Evolutionary conservation across 2,113 vertebrate genomes (phyloP), one percentile per base, ranked within the genome.

Genomic region (Leptocoma aspasia): DNA sequence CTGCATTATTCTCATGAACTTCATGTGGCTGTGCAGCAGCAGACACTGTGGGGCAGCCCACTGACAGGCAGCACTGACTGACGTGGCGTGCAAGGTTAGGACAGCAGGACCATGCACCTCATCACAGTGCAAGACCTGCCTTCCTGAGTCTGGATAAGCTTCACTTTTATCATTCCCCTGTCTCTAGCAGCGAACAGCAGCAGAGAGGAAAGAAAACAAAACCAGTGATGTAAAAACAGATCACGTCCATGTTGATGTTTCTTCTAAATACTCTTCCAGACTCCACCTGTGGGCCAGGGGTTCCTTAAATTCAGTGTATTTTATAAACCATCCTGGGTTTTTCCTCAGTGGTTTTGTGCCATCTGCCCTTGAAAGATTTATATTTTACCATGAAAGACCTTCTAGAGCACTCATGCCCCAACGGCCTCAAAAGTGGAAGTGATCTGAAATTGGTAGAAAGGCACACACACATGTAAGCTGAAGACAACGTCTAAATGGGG

Each of bases 1-100:
- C 27, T 50, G 28, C 44, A 24, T 3, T 15, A 1, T 39, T 23
- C 19, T 23, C 18, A 16, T 0, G 2, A 7, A 27, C 10, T 15
- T 39, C 52, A 28, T 0, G 0, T 7, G 47, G 17, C 0, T 56
- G 15, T 6, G 20, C 4, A 42, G 6, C 31, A 39, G 27, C 37
- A 39, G 35, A 37, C 3, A 4, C 12, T 1, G 8, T 8, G 28
- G 11, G n/a, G 41, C 45, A 85, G 31, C 33, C 18, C n/a, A 77
- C 22, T 30, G 27, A 63, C 65, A 39, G 52, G 42, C 45, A 73
- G 37, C 10, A 16, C 16, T 23, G 54, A 59, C 19, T 57, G 59
- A 41, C 4, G 13, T 2, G 11, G 20, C 0, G 0, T 15, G 26
- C 39, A n/a, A 9, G 19, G 45, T 31, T 19, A 56, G 50, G 30